phyloP scores from a whole-genome alignment of 2,113 vertebrate genomes.

The Romanogobio albipinnatus region DNA sequence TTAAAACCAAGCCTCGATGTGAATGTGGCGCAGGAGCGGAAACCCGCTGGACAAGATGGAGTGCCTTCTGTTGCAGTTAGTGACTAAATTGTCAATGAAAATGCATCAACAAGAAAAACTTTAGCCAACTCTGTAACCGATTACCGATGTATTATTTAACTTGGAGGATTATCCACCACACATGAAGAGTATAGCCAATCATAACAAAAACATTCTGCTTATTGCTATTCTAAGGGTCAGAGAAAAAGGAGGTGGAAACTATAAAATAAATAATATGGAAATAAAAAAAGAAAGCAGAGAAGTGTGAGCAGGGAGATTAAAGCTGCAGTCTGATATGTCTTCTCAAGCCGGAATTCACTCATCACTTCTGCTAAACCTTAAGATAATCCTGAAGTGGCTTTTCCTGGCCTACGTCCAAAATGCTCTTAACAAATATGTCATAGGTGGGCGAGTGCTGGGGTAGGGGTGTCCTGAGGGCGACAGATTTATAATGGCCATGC shows the following conservation, averaged over 20 bases:
- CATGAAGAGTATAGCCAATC: too few species aligned
- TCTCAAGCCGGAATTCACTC: slow-evolving; percentile 68
- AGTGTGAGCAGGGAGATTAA: slow-evolving; percentile 45
- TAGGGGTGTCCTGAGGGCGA: slow-evolving; percentile 81
- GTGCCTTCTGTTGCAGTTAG: slow-evolving; percentile 55
- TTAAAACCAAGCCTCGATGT: slow-evolving; percentile 72
- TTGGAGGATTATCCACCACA: background rate
- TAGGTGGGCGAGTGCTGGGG: slow-evolving; percentile 88
- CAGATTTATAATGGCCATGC: slow-evolving; percentile 85
- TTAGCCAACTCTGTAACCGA: slow-evolving; percentile 11
- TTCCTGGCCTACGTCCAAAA: slow-evolving; percentile 86
- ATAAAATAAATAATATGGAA: slow-evolving; percentile 3
- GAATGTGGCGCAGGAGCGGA: slow-evolving; percentile 53
- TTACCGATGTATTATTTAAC: slow-evolving; percentile 27
- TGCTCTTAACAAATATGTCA: slow-evolving; percentile 83
- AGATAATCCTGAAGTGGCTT: slow-evolving; percentile 82
- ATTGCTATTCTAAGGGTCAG: background rate
- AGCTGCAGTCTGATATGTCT: slow-evolving; percentile 43
- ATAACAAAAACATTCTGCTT: background rate
- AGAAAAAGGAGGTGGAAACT: background rate
- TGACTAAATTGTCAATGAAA: slow-evolving; percentile 36
- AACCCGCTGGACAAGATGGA: slow-evolving; percentile 51
- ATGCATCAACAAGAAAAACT: slow-evolving; percentile 37
- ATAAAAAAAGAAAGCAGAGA: slow-evolving; percentile 42
- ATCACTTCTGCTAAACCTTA: slow-evolving; percentile 69